Conservation (phyloP, 2,797 vertebrate species). For the Hyperoplus lanceolatus region DNA sequence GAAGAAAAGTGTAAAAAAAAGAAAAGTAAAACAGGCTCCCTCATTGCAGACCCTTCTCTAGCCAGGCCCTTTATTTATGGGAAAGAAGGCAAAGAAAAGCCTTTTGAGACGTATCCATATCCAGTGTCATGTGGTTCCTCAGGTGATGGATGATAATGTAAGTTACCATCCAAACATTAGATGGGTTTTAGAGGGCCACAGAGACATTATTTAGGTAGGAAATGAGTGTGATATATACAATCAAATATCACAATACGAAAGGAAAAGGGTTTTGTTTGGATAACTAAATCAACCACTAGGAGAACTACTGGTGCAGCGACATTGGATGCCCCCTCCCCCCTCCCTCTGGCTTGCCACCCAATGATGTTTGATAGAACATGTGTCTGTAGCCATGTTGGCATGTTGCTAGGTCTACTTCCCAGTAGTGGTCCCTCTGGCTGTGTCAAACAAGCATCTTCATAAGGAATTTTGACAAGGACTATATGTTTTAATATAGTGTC, state of each 20-base stretch:
- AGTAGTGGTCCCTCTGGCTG: background rate
- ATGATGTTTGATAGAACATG: background rate
- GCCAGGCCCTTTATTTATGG: constrained; percentile 9
- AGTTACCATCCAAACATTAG: constrained; percentile 46
- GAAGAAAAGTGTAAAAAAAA: constrained; percentile 19
- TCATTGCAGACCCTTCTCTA: background rate
- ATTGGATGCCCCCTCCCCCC: background rate
- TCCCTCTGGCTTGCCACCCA: background rate
- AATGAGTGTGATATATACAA: constrained; percentile 21
- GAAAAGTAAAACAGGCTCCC: background rate
- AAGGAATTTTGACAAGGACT: background rate
- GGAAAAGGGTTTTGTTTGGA: background rate
- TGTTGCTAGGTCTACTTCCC: background rate
- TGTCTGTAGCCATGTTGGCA: background rate
- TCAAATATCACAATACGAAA: background rate
- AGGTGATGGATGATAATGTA: constrained; percentile 57
- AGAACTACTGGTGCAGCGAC: background rate
- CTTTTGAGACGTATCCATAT: constrained; percentile 6
- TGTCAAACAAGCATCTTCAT: background rate
- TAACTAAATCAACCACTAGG: constrained; percentile 3
- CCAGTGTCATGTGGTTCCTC: constrained; percentile 36
- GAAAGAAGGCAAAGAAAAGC: background rate
- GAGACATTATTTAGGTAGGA: constrained; percentile 23
- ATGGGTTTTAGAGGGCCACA: constrained; percentile 7
- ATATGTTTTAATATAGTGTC: background rate